A percentile compares a stretch with the other conserved stretches of the same genome.
phyloP scores from a whole-genome alignment of 2,797 vertebrate species.

The Gymnopithys bicolor region DNA sequence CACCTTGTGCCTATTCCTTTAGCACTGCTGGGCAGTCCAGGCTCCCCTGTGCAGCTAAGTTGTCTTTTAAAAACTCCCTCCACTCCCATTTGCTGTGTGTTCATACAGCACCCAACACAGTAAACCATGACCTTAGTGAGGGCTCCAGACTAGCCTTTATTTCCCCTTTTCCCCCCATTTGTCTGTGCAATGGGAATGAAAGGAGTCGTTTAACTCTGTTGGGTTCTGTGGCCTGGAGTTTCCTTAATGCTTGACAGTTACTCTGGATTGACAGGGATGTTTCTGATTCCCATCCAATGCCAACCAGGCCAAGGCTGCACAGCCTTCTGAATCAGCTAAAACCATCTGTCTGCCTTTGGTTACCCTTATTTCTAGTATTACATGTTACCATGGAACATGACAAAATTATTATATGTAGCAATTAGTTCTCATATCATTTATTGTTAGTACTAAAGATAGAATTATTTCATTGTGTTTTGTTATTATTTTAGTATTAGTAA shows the following conservation, averaged over 20 bases:
- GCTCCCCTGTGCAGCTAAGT: neutral
- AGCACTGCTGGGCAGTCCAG: neutral
- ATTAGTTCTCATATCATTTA: neutral
- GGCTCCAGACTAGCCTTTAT: neutral
- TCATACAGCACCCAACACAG: neutral
- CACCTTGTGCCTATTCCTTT: neutral
- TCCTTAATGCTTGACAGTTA: neutral
- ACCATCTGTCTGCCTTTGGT: neutral
- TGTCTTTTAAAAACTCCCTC: neutral
- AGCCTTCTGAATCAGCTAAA: neutral
- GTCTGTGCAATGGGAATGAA: neutral
- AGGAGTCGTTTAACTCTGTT: neutral
- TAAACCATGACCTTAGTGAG: neutral
- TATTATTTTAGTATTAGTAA: neutral
- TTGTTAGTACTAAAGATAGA: neutral
- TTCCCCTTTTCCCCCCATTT: fast-evolving
- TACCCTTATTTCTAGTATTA: neutral
- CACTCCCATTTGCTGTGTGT: neutral
- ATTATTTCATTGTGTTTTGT: neutral
- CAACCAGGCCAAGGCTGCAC: neutral
- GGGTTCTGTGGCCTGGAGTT: neutral
- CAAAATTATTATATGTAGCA: neutral
- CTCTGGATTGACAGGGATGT: neutral
- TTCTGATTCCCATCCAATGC: neutral
- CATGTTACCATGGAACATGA: neutral